phyloP scores from a whole-genome alignment of 2,888 invertebrate species.

The Drosophila anceps region DNA sequence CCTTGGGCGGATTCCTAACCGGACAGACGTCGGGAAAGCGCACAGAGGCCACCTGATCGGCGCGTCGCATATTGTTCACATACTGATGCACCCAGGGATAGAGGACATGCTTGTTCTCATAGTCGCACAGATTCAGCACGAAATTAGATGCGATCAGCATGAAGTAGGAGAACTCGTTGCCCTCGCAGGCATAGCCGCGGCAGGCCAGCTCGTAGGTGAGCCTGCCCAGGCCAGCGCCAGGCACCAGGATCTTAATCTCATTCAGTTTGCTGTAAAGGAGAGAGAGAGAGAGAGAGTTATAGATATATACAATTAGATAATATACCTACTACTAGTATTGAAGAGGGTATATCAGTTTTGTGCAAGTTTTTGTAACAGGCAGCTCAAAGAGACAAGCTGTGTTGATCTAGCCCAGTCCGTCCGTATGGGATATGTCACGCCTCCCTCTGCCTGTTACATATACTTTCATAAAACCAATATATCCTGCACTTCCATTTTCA shows the following conservation, averaged over 20 bases:
- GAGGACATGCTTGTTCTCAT: constrained; percentile 91
- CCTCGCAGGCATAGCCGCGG: constrained; percentile 96
- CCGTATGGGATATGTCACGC: background rate
- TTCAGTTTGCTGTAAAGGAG: constrained; percentile 74
- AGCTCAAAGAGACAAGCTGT: background rate
- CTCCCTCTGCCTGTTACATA: background rate
- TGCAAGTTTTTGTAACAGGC: background rate
- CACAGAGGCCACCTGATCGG: constrained; percentile 92
- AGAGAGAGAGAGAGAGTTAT: background rate
- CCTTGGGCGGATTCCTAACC: constrained; percentile 87
- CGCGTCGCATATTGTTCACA: constrained; percentile 93
- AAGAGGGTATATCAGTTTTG: background rate
- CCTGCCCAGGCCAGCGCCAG: constrained; percentile 98
- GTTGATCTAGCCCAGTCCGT: background rate
- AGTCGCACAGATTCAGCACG: constrained; percentile 91
- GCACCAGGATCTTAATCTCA: constrained; percentile 92
- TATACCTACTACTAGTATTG: background rate
- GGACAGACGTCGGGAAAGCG: constrained; percentile 96
- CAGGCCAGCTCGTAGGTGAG: constrained; percentile 97
- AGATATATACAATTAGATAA: background rate
- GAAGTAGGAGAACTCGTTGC: constrained; percentile 98
- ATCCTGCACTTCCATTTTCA: background rate
- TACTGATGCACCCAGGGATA: constrained; percentile 98
- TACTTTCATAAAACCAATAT: background rate
- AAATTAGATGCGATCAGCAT: constrained; percentile 99